Evolutionary conservation across 2,888 invertebrate species (phyloP), one percentile per base, ranked within the genome.

Genomic region (Xanthia icteritia): DNA sequence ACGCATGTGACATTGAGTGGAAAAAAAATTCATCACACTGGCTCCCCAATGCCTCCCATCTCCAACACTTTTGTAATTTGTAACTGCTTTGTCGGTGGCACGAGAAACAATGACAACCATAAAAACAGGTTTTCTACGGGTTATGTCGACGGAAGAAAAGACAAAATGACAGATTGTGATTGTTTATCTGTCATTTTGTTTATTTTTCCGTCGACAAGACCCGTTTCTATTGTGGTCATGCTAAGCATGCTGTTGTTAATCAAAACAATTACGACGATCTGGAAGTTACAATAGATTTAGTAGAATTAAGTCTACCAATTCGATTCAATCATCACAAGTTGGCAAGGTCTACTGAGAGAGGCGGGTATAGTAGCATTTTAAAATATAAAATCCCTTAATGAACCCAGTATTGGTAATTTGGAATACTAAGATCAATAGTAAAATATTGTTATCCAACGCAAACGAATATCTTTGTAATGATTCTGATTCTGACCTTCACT

Each of bases 261-360:
- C 51, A 54, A 45, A 70, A 70, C n/a, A 48, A 51, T 39, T 27
- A 31, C 17, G 27, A 36, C 23, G 4, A 23, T 56, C 23, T 70
- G 36, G 36, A 20, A 36, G 61, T 54, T 61, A 27, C 60, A 27
- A 54, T 36, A 31, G 23, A 58, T n/a, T 17, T 17, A 72, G 4
- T 67, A 51, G 9, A 77, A 79, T 27, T 5, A 54, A 54, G 36
- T 79, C 23, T 42, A 23, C 9, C 27, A 54, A 51, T 15, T 61
- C n/a, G 45, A 51, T 15, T 61, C 20, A 17, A 17, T 61, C 36
- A 45, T 27, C 77, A 20, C 54, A 23, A 54, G 27, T 61, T 79
- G 61, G 42, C 71, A 61, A 61, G 27, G 27, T 20, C 60, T 23
- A 45, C 60, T 23, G 13, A 23, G 9, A 36, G 31, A 20, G 31